phyloP scores from a whole-genome alignment of 2,113 vertebrate genomes.

The Semnornis frantzii region DNA sequence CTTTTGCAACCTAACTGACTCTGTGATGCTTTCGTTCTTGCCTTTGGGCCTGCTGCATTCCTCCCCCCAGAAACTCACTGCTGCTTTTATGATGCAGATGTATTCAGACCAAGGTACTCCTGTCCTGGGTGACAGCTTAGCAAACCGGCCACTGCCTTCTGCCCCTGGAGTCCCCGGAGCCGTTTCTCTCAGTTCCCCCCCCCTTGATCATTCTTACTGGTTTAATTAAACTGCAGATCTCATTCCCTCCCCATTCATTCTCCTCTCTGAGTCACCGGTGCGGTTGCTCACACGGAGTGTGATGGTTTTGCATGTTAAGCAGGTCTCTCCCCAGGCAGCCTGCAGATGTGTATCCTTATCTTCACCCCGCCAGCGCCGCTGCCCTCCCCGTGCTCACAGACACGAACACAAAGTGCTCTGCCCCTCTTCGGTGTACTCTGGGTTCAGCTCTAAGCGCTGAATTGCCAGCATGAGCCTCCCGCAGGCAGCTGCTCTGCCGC shows the following conservation, averaged over 20 bases:
- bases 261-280: background rate
- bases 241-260: background rate
- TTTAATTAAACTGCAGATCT: background rate
- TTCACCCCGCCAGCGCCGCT: accelerated
- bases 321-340: background rate
- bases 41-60: background rate
- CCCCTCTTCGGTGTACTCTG: accelerated
- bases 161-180: background rate
- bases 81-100: background rate
- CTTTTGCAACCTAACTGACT: background rate
- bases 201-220: background rate
- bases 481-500: background rate
- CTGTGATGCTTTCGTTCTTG: background rate
- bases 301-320: background rate
- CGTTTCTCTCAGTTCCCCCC: background rate
- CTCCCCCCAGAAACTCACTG: background rate
- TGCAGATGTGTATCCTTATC: constrained; percentile 2
- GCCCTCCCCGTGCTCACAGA: accelerated
- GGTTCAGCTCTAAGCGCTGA: accelerated
- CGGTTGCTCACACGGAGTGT: background rate
- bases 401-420: accelerated
- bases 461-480: background rate
- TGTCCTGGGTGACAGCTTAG: background rate
- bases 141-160: background rate
- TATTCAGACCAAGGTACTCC: background rate